Evolutionary conservation across 2,113 vertebrate species (phyloP).

Genomic region (Syngnathus typhle): DNA sequence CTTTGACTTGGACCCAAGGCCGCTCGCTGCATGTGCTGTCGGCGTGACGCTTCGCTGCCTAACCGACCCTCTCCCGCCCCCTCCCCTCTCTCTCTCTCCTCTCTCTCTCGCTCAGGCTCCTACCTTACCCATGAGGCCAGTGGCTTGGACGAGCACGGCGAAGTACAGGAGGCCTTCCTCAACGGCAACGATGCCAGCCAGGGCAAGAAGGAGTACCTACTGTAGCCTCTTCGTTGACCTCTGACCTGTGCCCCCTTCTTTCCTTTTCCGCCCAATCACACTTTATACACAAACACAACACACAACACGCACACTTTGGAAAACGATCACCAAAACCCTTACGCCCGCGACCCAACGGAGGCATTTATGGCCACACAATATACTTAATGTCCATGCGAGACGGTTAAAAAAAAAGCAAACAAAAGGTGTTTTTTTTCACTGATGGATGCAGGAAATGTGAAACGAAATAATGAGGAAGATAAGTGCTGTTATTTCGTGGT

Average conservation of each 20-base stretch:
- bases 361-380: conserved; percentile 59
- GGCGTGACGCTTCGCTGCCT: conserved; percentile 57
- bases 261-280: conserved; percentile 29
- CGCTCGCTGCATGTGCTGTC: conserved; percentile 49
- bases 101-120: conserved; percentile 70
- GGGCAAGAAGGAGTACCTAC: conserved; percentile 92
- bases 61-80: conserved; percentile 52
- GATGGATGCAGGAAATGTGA: conserved; percentile 39
- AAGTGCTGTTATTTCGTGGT: conserved; percentile 54
- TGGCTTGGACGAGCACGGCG: conserved; percentile 87
- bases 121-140: conserved; percentile 92
- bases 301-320: conserved; percentile 20
- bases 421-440: conserved; percentile 19
- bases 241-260: conserved; percentile 38
- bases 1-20: conserved; percentile 20
- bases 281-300: conserved; percentile 37
- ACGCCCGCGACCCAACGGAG: conserved; percentile 42
- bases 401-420: conserved; percentile 4
- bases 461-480: conserved; percentile 52
- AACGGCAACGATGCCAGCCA: conserved; percentile 86
- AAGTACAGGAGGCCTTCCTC: conserved; percentile 89
- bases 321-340: conserved; percentile 14
- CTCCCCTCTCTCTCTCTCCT: background rate
- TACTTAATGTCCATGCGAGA: conserved; percentile 32
- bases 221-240: conserved; percentile 68